Evolutionary conservation across 2,888 invertebrate genomes (phyloP).

Genomic region (Harmothoe impar): DNA sequence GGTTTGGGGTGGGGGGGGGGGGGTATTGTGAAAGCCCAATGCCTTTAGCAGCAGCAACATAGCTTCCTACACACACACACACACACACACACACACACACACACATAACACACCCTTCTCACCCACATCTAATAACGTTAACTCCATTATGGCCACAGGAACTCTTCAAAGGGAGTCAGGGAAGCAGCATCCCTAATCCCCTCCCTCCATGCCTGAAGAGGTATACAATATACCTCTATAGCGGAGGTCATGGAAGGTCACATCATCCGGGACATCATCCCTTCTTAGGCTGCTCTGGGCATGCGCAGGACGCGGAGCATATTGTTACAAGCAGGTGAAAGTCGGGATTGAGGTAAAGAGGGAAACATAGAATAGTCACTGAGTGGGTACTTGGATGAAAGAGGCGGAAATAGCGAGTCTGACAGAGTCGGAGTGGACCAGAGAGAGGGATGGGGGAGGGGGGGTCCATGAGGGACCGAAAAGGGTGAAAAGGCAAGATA

Average conservation of each 20-base stretch:
- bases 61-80: not conserved
- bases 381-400: not conserved
- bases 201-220: not conserved
- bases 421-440: too few species aligned
- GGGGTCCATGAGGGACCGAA: not conserved
- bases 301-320: too few species aligned
- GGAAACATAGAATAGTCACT: too few species aligned
- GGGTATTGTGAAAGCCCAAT: not conserved
- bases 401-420: not conserved
- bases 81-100: conserved; percentile 25
- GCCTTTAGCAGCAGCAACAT: not conserved
- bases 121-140: conserved; percentile 14
- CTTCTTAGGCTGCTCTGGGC: too few species aligned
- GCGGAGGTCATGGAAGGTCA: too few species aligned
- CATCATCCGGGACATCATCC: too few species aligned
- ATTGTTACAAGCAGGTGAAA: too few species aligned
- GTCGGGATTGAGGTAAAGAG: too few species aligned
- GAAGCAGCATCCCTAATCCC: conserved; percentile 55
- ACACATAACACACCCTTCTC: too few species aligned
- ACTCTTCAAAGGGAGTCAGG: conserved; percentile 42
- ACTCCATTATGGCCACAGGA: conserved; percentile 38
- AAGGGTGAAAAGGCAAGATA: too few species aligned
- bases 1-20: too few species aligned
- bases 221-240: too few species aligned
- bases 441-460: not conserved